Evolutionary conservation across 2,797 vertebrate species (phyloP).

Genomic region (Neomorphus geoffroyi): DNA sequence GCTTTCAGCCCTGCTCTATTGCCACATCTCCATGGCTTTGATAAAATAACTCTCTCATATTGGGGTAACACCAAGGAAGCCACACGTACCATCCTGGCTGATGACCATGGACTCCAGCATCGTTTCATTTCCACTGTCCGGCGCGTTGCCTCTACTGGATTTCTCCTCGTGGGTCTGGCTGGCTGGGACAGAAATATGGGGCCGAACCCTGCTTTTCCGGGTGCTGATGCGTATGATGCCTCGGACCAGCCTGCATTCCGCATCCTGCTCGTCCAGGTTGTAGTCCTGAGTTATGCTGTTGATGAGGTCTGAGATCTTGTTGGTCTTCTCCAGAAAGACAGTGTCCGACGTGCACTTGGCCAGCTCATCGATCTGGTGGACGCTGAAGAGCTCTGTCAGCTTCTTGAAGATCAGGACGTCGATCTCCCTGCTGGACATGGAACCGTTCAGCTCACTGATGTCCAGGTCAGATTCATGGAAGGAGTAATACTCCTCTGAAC

Average conservation of each 20-base stretch:
- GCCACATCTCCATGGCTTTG: fast-evolving
- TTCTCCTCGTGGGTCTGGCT: constrained; percentile 76
- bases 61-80: neutral
- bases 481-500: constrained; percentile 85
- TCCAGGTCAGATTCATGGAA: constrained; percentile 88
- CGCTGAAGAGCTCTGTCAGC: constrained; percentile 94
- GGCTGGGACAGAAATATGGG: neutral
- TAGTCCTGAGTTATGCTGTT: constrained; percentile 97
- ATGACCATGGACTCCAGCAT: constrained; percentile 88
- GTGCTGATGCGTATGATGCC: constrained; percentile 99
- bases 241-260: constrained; percentile 93
- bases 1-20: neutral
- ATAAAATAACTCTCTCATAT: fast-evolving
- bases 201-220: constrained; percentile 84
- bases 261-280: constrained; percentile 96
- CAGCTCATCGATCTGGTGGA: constrained; percentile 98
- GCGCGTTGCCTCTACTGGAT: constrained; percentile 80
- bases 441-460: constrained; percentile 87
- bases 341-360: constrained; percentile 97
- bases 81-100: constrained; percentile 89
- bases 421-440: constrained; percentile 89
- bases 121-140: constrained; percentile 93
- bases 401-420: constrained; percentile 97
- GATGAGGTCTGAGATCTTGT: constrained; percentile 98
- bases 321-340: constrained; percentile 96